phyloP scores from a whole-genome alignment of 2,888 invertebrate genomes.

The Unio delphinus region DNA sequence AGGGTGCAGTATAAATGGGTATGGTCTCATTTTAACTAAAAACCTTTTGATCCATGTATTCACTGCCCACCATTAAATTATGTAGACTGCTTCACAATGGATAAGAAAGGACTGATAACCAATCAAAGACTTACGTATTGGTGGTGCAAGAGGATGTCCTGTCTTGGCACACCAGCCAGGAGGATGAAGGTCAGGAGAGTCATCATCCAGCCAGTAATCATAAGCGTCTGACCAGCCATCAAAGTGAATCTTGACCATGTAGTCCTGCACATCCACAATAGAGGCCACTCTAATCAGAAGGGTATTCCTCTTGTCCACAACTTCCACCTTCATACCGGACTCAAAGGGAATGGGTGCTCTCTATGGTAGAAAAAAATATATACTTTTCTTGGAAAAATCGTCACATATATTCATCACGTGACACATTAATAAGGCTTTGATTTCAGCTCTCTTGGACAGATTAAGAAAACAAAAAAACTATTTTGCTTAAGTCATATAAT shows the following conservation, averaged over 20 bases:
- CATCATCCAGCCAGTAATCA: slow-evolving; percentile 92
- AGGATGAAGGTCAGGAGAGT: slow-evolving; percentile 91
- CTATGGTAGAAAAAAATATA: slow-evolving; percentile 68
- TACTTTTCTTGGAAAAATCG: background rate
- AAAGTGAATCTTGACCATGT: slow-evolving; percentile 84
- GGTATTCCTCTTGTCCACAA: slow-evolving; percentile 85
- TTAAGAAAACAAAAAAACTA: background rate
- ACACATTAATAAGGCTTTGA: background rate
- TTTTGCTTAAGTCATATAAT: too few species aligned
- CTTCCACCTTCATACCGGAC: slow-evolving; percentile 88
- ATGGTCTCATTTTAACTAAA: too few species aligned
- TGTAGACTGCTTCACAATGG: background rate
- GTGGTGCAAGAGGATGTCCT: slow-evolving; percentile 88
- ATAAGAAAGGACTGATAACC: background rate
- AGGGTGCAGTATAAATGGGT: too few species aligned
- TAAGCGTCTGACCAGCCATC: slow-evolving; percentile 91
- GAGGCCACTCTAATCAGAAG: slow-evolving; percentile 89
- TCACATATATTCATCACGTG: background rate
- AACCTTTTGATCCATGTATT: too few species aligned
- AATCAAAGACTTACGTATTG: slow-evolving; percentile 75
- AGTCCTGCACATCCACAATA: slow-evolving; percentile 81
- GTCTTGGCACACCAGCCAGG: slow-evolving; percentile 92
- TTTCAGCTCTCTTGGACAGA: background rate
- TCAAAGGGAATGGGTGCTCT: slow-evolving; percentile 85
- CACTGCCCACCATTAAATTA: too few species aligned